Base-by-base conservation (phyloP, 1,140 invertebrate genomes). In the Rhyzopertha dominica region DNA sequence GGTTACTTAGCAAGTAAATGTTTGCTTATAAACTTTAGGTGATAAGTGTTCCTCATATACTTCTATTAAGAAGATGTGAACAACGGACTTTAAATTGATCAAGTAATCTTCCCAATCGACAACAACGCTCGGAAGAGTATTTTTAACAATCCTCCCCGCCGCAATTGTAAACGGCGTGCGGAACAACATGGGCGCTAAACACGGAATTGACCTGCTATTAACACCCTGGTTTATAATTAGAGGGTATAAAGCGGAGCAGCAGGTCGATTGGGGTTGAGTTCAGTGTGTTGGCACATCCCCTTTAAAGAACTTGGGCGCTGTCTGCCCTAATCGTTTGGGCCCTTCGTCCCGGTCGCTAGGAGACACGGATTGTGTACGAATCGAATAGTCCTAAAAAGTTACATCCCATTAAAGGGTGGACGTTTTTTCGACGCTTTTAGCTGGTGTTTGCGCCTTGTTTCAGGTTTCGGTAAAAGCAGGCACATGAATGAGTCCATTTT, bases 171-270 rank as follows among this genome's bases (percentile, higher is more conserved):
- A 25, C 26, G 3, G 17, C 13, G 14, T 37, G 31, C 24, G 16
- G 29, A 24, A 41, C 34, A 38, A 43, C 45, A 43, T 44, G 39
- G 43, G 30, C 43, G 35, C 47, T 58, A 58, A 58, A 58, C 50
- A 51, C 41, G 49, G 51, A 61, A 61, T 61, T 61, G 58, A 61
- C 59, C 59, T 55, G 51, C 59, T 58, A 58, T 61, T 61, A 59
- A 54, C 56, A 61, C 59, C 56, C 56, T 37, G 59, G 56, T 53
- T 61, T 57, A 61, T 59, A 61, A 61, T 61, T 61, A 61, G 59
- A 53, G 43, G 47, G 41, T 37, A 58, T 58, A 54, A 58, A 56
- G 56, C 26, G 39, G 56, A 58, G 10, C 39, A 29, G 29, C 51
- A 34, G 32, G 41, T 48, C 51, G 26, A 32, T 41, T 37, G 40